A percentile compares a stretch with the other conserved stretches of the same genome.
Conservation (phyloP, 2,888 invertebrate species). For the Drosophila mulleri region DNA sequence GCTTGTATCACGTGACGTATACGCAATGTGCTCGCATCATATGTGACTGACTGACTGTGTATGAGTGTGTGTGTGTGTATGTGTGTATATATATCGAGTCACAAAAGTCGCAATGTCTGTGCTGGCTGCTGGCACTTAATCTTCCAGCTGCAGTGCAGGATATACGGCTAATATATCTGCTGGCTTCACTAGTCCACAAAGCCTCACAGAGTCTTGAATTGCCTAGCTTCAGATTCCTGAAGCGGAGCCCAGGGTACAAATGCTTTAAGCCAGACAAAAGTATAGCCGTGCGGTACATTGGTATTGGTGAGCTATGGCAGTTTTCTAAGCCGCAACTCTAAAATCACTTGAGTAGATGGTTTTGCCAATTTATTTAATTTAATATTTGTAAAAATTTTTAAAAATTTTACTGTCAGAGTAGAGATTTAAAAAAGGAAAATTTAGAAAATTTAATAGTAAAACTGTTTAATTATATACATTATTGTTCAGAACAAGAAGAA, state of each 20-base stretch:
- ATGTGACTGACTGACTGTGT: conserved; percentile 8
- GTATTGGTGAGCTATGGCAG: not conserved
- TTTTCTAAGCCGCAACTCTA: not conserved
- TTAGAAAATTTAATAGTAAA: no score
- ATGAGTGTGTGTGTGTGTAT: conserved; percentile 13
- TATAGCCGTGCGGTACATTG: not conserved
- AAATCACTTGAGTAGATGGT: not conserved
- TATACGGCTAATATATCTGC: conserved; percentile 72
- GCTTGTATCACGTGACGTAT: conserved; percentile 66
- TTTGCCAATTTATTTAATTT: conserved; percentile 1
- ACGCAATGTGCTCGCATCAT: conserved; percentile 62
- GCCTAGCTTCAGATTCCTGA: conserved; percentile 1
- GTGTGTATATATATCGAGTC: conserved; percentile 16
- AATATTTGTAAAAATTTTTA: no score
- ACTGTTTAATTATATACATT: no score
- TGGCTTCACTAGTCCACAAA: conserved; percentile 4
- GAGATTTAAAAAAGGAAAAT: no score
- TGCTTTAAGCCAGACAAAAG: not conserved
- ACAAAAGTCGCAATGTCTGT: conserved; percentile 12
- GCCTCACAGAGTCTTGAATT: conserved; percentile 29
- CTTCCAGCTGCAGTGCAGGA: conserved; percentile 74
- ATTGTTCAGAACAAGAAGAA: no score
- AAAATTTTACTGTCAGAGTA: no score
- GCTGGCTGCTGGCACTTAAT: conserved; percentile 66
- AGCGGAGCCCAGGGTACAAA: conserved; percentile 25